These are phyloP conservation scores for Triops longicaudatus DNA, from an alignment of 1,140 invertebrate species.

Conservation along the genomic window DNA sequence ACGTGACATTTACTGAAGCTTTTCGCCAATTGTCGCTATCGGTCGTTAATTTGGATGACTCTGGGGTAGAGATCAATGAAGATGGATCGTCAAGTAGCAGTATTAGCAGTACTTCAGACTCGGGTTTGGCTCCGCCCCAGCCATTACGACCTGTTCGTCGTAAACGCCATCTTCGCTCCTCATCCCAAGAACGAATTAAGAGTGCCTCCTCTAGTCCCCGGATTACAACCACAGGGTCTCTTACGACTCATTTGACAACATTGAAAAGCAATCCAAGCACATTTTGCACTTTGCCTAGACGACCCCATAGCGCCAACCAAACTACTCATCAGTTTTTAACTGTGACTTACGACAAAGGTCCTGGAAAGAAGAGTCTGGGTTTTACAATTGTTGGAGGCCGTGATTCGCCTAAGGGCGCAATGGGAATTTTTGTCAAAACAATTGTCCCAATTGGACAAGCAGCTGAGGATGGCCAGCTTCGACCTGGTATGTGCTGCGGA, in stretches of 20 bases:
- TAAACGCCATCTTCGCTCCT: conserved; percentile 10
- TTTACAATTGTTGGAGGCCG: conserved; percentile 86
- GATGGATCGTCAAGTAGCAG: conserved; percentile 18
- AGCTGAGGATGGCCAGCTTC: conserved; percentile 60
- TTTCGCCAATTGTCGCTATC: not conserved
- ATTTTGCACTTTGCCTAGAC: conserved; percentile 37
- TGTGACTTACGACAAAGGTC: conserved; percentile 71
- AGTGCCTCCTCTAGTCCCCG: conserved; percentile 16
- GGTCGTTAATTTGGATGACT: conserved; percentile 21
- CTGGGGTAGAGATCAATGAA: conserved; percentile 25
- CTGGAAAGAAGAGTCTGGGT: conserved; percentile 72
- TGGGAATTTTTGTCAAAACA: conserved; percentile 85
- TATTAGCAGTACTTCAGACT: conserved; percentile 16
- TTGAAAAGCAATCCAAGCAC: conserved; percentile 23
- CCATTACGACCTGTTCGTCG: not conserved
- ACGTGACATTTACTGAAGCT: not conserved
- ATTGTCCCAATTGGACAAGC: conserved; percentile 78
- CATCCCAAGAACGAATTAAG: conserved; percentile 1
- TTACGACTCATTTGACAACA: conserved; percentile 32
- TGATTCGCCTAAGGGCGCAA: conserved; percentile 76
- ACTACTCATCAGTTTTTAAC: conserved; percentile 46
- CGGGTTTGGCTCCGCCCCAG: conserved; percentile 15
- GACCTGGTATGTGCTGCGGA: conserved; percentile 12
- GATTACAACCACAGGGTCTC: conserved; percentile 18
- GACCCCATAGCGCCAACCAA: conserved; percentile 35